Base-by-base conservation (phyloP, 2,113 vertebrate genomes). In the Piliocolobus tephrosceles region DNA sequence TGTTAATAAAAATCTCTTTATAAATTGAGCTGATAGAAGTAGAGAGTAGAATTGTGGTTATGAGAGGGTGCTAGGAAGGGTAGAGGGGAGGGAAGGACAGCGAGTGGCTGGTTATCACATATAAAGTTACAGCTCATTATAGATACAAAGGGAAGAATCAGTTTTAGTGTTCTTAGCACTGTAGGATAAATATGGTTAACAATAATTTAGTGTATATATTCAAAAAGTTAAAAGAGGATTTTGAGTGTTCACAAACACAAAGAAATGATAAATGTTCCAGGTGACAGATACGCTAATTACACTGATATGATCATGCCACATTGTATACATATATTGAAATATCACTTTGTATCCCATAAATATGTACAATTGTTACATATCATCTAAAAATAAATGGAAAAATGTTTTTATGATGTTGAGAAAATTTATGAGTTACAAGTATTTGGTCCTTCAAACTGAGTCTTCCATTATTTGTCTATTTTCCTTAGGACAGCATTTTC, bases 401-500 rank as follows among this genome's bases (percentile, higher is more conserved):
- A 75, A 70, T 1, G 9, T 68, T 88, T 96, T 22, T 88, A 90
- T 43, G 88, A 82, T 78, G 27, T 38, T 91, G 52, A 83, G 35
- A 88, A 96, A 83, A 83, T 86, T 81, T 91, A 88, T 70, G 3
- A 96, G 81, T 94, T 90, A 75, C 57, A 94, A 88, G 64, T 68
- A 88, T 72, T 68, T 92, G 17, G 38, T 91, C 47, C 78, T 97
- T 96, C 91, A 96, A 88, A 94, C 32, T n/a, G 12, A 17, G 0
- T 75, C 80, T 96, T 8, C 30, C 50, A 17, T 82, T 79, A 94
- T 96, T 97, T 96, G 25, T 87, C 73, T 75, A 23, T 94, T 97
- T 98, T 93, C 61, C 40, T 96, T 91, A 94, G 17, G 85, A 68
- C n/a, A 78, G 16, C 84, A 95, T 93, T 98, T 96, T 27, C 25